Evolutionary conservation across 2,797 vertebrate species (phyloP).

Genomic region (Ctenochaetus hawaiiensis): DNA sequence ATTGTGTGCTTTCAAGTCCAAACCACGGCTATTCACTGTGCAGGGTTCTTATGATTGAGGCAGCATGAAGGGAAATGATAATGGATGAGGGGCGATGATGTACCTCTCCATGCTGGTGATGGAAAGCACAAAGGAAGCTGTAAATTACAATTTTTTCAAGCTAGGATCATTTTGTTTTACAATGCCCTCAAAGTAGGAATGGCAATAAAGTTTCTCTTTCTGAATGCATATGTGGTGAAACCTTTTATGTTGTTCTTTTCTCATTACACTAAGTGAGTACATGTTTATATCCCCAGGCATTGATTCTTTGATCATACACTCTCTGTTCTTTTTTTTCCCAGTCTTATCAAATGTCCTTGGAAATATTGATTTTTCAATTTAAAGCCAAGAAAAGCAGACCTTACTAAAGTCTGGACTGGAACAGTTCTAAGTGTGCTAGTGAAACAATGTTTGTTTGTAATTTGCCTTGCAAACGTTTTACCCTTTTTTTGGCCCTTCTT

Average conservation of each 20-base stretch:
- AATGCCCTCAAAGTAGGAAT: slow-evolving; percentile 16
- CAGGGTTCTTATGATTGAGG: slow-evolving; percentile 28
- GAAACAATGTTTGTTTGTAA: background rate
- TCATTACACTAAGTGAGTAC: slow-evolving; percentile 11
- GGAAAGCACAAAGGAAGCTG: slow-evolving; percentile 33
- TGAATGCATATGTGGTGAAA: slow-evolving; percentile 10
- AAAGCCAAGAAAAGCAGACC: slow-evolving; percentile 7
- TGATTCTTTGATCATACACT: slow-evolving; percentile 32
- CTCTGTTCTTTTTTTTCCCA: slow-evolving; percentile 7
- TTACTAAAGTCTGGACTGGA: slow-evolving; percentile 6
- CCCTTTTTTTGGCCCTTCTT: background rate
- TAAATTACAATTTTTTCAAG: slow-evolving; percentile 21
- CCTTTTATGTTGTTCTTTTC: slow-evolving; percentile 32
- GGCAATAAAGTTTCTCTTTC: slow-evolving; percentile 11
- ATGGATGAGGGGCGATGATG: slow-evolving; percentile 18
- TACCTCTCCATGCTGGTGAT: slow-evolving; percentile 1
- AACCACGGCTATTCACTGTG: slow-evolving; percentile 16
- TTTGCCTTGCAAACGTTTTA: background rate
- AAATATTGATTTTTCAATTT: slow-evolving; percentile 27
- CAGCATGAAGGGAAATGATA: slow-evolving; percentile 29
- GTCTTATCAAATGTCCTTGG: slow-evolving; percentile 4
- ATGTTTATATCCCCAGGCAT: slow-evolving; percentile 28
- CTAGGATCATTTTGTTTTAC: slow-evolving; percentile 21
- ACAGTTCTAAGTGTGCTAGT: background rate
- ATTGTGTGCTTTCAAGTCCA: slow-evolving; percentile 31